Percentiles rank a stretch among this genome's conserved stretches.
phyloP scores from a whole-genome alignment of 1,140 invertebrate species.

The Magallana gigas region DNA sequence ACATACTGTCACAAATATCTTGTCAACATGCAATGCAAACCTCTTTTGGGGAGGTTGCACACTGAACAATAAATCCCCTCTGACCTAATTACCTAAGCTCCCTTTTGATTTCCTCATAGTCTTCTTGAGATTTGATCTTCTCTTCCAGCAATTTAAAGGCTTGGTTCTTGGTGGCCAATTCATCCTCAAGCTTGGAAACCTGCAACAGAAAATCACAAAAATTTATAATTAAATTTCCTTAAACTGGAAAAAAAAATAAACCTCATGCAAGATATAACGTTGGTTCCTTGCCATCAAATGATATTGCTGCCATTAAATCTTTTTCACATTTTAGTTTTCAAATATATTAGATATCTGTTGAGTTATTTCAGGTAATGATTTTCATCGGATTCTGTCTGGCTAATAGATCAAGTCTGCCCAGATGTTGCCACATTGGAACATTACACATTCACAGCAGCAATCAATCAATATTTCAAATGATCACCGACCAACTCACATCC shows the following conservation, averaged over 20 bases:
- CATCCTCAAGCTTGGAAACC: conserved; percentile 91
- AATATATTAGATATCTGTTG: not conserved
- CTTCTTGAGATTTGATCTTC: conserved; percentile 90
- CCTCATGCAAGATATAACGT: no score
- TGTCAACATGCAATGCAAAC: not conserved
- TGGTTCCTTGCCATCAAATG: no score
- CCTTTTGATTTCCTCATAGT: conserved; percentile 93
- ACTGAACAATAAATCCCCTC: not conserved
- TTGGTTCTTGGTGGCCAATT: conserved; percentile 91
- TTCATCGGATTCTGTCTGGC: conserved; percentile 11
- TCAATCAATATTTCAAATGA: conserved; percentile 38
- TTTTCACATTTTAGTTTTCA: not conserved
- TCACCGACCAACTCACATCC: not conserved
- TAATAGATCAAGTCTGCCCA: conserved; percentile 23
- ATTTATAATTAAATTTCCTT: not conserved
- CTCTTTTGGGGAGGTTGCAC: not conserved
- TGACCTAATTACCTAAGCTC: conserved; percentile 83
- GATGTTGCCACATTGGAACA: conserved; percentile 16
- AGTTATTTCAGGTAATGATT: conserved; percentile 22
- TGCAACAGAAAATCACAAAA: conserved; percentile 51
- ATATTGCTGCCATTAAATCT: not conserved
- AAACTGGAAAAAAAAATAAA: no score
- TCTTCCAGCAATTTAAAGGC: conserved; percentile 91
- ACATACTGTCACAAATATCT: not conserved
- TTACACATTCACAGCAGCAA: conserved; percentile 13